Conservation (phyloP, 2,113 vertebrate genomes). For the Gobius niger region DNA sequence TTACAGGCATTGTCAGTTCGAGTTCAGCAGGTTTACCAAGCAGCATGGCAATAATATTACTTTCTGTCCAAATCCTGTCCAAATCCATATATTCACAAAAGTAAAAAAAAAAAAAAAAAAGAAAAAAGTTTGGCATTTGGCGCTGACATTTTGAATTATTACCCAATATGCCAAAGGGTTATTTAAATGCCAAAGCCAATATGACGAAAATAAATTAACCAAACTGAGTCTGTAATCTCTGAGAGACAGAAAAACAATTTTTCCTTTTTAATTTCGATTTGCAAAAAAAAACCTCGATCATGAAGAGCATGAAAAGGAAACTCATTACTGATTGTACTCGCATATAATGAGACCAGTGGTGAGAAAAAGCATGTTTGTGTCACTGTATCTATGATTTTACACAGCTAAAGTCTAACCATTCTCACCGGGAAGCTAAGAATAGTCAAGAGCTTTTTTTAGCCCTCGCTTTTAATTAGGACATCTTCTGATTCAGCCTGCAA, state of each 20-base stretch:
- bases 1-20: too few relatives aligned
- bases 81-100: too few relatives aligned
- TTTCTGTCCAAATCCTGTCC: too few relatives aligned
- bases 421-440: slow-evolving; percentile 31
- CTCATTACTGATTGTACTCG: slow-evolving; percentile 17
- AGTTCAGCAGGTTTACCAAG: too few relatives aligned
- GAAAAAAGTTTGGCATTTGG: too few relatives aligned
- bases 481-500: slow-evolving; percentile 39
- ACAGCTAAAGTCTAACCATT: not conserved
- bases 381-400: not conserved
- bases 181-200: not conserved
- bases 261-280: slow-evolving; percentile 19
- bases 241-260: not conserved
- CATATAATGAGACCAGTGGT: too few relatives aligned
- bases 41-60: too few relatives aligned
- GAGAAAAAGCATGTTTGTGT: too few relatives aligned
- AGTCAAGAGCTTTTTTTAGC: slow-evolving; percentile 33
- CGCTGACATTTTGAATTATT: too few relatives aligned
- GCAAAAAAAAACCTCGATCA: slow-evolving; percentile 7
- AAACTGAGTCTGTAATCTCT: not conserved
- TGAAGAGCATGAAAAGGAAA: not conserved
- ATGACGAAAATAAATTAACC: slow-evolving; percentile 5
- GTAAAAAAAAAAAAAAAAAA: too few relatives aligned
- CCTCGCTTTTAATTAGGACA: slow-evolving; percentile 47
- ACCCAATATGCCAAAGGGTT: too few relatives aligned